These are phyloP conservation scores for Panzeria rudis DNA, from an alignment of 2,888 invertebrate species.

Conservation along the genomic window DNA sequence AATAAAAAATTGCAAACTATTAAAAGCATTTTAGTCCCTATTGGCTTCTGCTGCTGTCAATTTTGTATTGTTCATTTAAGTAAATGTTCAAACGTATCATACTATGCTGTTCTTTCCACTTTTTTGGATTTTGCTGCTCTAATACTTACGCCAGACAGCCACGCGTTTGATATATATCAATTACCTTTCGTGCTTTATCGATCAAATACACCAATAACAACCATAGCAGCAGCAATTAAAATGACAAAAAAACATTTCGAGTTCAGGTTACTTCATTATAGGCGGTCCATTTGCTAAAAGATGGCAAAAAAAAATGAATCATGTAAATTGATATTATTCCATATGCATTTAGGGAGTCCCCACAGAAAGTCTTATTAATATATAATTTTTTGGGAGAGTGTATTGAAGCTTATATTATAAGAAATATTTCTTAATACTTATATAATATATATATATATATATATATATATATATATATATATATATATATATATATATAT, in stretches of 20 bases:
- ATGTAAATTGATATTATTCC: constrained; percentile 64
- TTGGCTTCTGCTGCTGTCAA: constrained; percentile 62
- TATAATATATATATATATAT: too few species aligned
- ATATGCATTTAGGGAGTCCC: constrained; percentile 43
- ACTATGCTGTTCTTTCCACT: not conserved
- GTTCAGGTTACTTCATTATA: constrained; percentile 62
- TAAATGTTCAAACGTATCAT: constrained; percentile 17
- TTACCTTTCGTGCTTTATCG: constrained; percentile 62
- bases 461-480: too few species aligned
- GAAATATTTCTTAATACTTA: too few species aligned
- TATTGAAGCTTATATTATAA: too few species aligned
- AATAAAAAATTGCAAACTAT: constrained; percentile 34
- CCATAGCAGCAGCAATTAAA: constrained; percentile 40
- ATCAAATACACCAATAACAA: constrained; percentile 28
- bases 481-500: too few species aligned
- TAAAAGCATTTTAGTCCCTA: constrained; percentile 11
- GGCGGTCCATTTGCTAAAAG: constrained; percentile 64
- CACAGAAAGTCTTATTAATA: not conserved
- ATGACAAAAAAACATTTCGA: constrained; percentile 34
- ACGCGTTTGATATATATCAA: constrained; percentile 67
- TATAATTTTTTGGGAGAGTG: too few species aligned
- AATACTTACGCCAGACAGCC: constrained; percentile 56
- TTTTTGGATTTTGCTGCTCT: constrained; percentile 17
- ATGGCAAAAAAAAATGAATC: constrained; percentile 19
- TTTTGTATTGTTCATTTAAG: constrained; percentile 10